A percentile compares a stretch with the other conserved stretches of the same genome.
phyloP scores from a whole-genome alignment of 2,888 invertebrate genomes.

The Aporophyla lueneburgensis region DNA sequence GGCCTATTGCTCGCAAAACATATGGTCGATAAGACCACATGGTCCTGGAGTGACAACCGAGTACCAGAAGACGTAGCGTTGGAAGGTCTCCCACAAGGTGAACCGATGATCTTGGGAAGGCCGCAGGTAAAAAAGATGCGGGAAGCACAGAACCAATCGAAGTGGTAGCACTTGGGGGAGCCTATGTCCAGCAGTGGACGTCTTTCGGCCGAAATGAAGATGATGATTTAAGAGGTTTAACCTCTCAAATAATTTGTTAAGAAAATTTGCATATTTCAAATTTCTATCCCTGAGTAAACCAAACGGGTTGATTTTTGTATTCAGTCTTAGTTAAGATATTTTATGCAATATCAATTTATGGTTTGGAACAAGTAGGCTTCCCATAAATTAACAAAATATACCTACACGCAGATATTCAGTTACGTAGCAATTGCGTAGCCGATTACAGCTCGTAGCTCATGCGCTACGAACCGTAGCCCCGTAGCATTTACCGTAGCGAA shows the following conservation, averaged over 20 bases:
- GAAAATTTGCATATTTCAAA: background rate
- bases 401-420: background rate
- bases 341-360: background rate
- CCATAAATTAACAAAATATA: background rate
- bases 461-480: conserved; percentile 45
- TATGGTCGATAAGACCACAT: no score
- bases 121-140: no score
- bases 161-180: no score
- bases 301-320: background rate
- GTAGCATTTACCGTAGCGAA: conserved; percentile 52
- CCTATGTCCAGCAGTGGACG: no score
- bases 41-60: no score
- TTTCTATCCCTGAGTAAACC: background rate
- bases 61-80: no score
- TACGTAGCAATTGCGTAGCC: conserved; percentile 14
- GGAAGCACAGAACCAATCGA: no score
- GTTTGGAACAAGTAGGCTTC: background rate
- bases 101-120: no score
- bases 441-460: conserved; percentile 32
- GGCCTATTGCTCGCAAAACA: no score
- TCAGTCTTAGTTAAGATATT: background rate
- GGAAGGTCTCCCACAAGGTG: no score
- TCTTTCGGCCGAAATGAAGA: no score
- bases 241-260: background rate
- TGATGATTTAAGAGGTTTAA: no score